Evolutionary conservation across 2,113 vertebrate species (phyloP).

Genomic region (Brienomyrus brachyistius): DNA sequence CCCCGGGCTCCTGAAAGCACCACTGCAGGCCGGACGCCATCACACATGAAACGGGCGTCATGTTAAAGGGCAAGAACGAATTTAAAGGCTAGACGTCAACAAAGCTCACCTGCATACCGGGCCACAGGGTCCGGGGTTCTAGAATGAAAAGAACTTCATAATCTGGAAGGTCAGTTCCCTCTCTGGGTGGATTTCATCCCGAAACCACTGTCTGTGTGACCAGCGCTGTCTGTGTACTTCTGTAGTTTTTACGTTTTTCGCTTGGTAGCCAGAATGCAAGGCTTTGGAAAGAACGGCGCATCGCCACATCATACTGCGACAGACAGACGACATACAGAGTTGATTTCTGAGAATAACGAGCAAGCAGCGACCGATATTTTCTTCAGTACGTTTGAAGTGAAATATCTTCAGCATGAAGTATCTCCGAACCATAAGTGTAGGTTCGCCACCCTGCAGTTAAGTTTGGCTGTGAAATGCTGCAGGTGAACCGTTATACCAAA

Average conservation of each 20-base stretch:
- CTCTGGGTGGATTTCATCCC: not conserved
- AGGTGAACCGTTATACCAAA: not conserved
- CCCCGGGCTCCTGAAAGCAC: not conserved
- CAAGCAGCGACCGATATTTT: not conserved
- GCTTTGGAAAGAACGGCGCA: not conserved
- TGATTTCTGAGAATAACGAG: not conserved
- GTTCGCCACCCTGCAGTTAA: not conserved
- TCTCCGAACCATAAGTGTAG: too few relatives aligned
- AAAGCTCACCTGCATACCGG: not conserved
- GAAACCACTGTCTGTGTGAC: not conserved
- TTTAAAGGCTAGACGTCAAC: not conserved
- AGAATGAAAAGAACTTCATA: not conserved
- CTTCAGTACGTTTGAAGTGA: not conserved
- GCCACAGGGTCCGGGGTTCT: not conserved
- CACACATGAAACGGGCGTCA: not conserved
- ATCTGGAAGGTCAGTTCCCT: not conserved
- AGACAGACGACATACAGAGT: not conserved
- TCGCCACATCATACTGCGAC: not conserved
- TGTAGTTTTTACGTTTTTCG: not conserved
- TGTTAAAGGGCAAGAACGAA: not conserved
- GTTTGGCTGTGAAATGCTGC: not conserved
- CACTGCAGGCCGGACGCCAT: not conserved
- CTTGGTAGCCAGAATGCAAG: not conserved
- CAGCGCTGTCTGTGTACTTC: not conserved
- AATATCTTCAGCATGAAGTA: not conserved